These are phyloP conservation scores for Hydropotes inermis DNA, from an alignment of 2,113 vertebrate genomes.

Conservation along the genomic window DNA sequence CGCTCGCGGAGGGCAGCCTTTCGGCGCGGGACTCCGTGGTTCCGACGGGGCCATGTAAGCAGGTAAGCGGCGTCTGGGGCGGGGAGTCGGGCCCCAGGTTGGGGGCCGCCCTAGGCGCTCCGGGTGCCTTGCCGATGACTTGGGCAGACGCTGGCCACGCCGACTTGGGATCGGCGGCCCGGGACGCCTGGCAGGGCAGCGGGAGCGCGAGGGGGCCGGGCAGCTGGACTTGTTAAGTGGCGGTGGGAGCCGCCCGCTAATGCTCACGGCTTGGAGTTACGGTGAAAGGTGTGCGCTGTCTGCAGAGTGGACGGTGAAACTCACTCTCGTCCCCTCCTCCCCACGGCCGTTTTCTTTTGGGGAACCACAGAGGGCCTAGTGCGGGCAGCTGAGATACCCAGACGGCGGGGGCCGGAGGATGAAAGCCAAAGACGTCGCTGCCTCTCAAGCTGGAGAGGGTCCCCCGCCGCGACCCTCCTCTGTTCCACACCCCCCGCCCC, in stretches of 20 bases:
- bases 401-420: background rate
- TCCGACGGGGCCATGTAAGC: constrained; percentile 43
- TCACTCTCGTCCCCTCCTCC: background rate
- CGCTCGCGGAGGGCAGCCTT: background rate
- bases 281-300: background rate
- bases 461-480: background rate
- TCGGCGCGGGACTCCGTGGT: background rate
- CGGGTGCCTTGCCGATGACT: background rate
- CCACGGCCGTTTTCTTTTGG: background rate
- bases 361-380: background rate
- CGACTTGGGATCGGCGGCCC: background rate
- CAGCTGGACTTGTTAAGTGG: background rate
- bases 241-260: background rate
- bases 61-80: constrained; percentile 44
- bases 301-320: background rate
- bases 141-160: background rate
- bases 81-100: background rate
- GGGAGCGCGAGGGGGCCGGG: constrained; percentile 13
- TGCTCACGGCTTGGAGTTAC: background rate
- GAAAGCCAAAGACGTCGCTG: background rate
- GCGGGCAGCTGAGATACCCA: background rate
- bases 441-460: background rate
- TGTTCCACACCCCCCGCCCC: background rate
- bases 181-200: constrained; percentile 14
- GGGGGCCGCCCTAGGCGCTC: background rate